Conservation (phyloP, 2,888 invertebrate genomes). For the Drymonia ruficornis region DNA sequence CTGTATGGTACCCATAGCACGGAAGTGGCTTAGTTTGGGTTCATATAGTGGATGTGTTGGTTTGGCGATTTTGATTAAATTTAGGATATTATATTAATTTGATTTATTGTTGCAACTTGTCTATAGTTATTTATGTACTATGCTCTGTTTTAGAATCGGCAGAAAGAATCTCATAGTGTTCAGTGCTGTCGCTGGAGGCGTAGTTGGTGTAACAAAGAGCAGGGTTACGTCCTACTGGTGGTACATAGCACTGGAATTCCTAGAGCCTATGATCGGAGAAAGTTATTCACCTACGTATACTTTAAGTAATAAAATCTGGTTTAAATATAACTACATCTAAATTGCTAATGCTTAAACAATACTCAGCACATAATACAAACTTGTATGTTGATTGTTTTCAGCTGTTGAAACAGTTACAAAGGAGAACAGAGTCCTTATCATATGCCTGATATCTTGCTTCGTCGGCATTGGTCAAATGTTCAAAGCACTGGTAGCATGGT, state of each 20-base stretch:
- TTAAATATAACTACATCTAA: not conserved
- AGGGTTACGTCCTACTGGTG: constrained; percentile 28
- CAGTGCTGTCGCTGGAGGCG: constrained; percentile 14
- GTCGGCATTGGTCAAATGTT: constrained; percentile 19
- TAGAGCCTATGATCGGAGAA: constrained; percentile 52
- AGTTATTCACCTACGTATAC: constrained; percentile 46
- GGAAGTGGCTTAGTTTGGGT: no score
- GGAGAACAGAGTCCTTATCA: constrained; percentile 36
- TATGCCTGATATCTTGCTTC: constrained; percentile 25
- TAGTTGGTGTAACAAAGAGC: constrained; percentile 27
- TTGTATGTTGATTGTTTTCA: constrained; percentile 36
- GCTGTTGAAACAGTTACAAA: constrained; percentile 64
- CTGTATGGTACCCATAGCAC: no score
- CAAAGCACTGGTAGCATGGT: constrained; percentile 32
- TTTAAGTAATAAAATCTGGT: constrained; percentile 34
- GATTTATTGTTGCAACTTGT: no score
- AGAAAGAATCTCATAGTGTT: constrained; percentile 24
- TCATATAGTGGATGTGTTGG: no score
- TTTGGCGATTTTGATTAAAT: no score
- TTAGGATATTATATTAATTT: no score
- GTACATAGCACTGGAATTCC: constrained; percentile 31
- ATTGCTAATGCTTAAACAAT: no score
- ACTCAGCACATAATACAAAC: no score
- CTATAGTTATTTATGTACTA: no score
- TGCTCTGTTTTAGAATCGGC: constrained; percentile 24